Evolutionary conservation across 2,113 vertebrate species (phyloP).

Genomic region (Tyto alba): DNA sequence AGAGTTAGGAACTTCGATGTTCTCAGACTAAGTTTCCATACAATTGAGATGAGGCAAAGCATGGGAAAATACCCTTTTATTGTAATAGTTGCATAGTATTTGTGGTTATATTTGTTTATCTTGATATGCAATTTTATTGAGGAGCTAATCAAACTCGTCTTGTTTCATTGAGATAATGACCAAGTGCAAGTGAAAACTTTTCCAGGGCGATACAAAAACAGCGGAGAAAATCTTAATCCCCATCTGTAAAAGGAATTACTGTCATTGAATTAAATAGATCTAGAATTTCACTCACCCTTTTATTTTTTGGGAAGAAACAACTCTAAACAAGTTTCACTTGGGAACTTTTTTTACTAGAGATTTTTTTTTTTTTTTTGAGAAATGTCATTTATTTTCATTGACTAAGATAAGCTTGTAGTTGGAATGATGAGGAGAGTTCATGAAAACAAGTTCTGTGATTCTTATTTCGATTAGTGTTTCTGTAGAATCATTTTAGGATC

Average conservation of each 20-base stretch:
- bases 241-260: not conserved
- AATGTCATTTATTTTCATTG: not conserved
- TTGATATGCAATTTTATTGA: fast-evolving
- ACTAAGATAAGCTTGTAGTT: not conserved
- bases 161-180: not conserved
- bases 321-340: not conserved
- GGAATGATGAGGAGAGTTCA: not conserved
- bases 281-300: not conserved
- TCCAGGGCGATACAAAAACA: not conserved
- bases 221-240: not conserved
- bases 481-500: not conserved
- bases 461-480: not conserved
- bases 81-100: not conserved
- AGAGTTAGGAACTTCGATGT: not conserved
- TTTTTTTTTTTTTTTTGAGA: not conserved
- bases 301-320: not conserved
- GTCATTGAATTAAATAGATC: not conserved
- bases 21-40: not conserved
- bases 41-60: not conserved
- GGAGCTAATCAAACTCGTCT: not conserved
- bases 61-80: not conserved
- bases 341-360: not conserved
- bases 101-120: not conserved
- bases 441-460: not conserved
- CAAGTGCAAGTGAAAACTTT: not conserved